Evolutionary conservation across 2,797 vertebrate genomes (phyloP).

Genomic region (Anabas testudineus): DNA sequence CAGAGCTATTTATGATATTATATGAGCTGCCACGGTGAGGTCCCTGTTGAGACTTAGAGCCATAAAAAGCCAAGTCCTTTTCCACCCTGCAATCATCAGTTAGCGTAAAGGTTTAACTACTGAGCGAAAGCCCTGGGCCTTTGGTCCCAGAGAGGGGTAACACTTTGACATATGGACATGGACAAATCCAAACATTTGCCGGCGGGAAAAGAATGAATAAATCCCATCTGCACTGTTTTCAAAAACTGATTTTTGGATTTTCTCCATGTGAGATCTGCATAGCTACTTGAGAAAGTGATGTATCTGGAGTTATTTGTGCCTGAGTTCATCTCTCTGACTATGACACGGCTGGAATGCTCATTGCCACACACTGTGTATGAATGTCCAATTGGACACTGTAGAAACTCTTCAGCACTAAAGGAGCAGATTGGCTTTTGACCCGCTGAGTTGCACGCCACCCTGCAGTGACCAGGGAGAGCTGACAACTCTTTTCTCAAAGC

Average conservation of each 20-base stretch:
- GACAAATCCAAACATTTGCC: slow-evolving; percentile 8
- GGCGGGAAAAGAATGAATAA: neutral
- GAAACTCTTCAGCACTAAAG: slow-evolving; percentile 22
- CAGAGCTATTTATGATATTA: slow-evolving; percentile 71
- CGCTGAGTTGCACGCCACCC: slow-evolving; percentile 34
- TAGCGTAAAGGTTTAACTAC: slow-evolving; percentile 67
- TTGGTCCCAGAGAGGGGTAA: slow-evolving; percentile 28
- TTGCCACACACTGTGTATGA: slow-evolving; percentile 25
- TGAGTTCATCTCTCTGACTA: slow-evolving; percentile 19
- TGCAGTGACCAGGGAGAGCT: slow-evolving; percentile 11
- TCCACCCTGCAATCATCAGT: slow-evolving; percentile 71
- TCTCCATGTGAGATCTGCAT: slow-evolving; percentile 8
- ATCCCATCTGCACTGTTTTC: neutral
- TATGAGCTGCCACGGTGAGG: slow-evolving; percentile 68
- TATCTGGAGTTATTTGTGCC: neutral
- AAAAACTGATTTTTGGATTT: slow-evolving; percentile 22
- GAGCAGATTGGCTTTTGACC: slow-evolving; percentile 24
- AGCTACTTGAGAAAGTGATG: neutral
- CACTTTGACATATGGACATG: slow-evolving; percentile 35
- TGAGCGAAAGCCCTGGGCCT: slow-evolving; percentile 23
- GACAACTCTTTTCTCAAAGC: slow-evolving; percentile 6
- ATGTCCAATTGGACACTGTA: slow-evolving; percentile 10
- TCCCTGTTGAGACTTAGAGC: slow-evolving; percentile 67
- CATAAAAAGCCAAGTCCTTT: slow-evolving; percentile 69
- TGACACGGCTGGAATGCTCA: slow-evolving; percentile 21